phyloP scores from a whole-genome alignment of 2,888 invertebrate species.

The Criorhina ranunculi region DNA sequence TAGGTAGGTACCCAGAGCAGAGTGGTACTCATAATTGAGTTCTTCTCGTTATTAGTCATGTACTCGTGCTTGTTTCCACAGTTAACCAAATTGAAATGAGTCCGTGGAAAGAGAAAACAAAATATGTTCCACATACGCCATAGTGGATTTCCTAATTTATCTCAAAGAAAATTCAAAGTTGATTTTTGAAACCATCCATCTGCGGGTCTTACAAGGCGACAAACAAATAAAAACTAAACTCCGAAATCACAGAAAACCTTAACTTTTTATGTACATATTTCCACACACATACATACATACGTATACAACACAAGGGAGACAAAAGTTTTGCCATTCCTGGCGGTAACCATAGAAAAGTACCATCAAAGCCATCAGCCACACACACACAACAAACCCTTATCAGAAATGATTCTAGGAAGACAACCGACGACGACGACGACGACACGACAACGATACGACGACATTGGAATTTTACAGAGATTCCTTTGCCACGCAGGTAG shows the following conservation, averaged over 20 bases:
- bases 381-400: conserved; percentile 43
- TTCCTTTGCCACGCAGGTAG: conserved; percentile 42
- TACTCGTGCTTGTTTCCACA: background rate
- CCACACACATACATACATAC: background rate
- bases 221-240: conserved; percentile 11
- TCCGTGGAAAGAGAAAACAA: background rate
- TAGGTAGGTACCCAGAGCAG: too few relatives aligned
- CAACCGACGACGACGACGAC: conserved; percentile 27
- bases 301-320: conserved; percentile 29
- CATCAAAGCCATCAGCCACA: conserved; percentile 23
- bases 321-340: conserved; percentile 66
- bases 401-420: conserved; percentile 50
- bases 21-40: conserved; percentile 41
- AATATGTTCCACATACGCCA: conserved; percentile 21
- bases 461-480: conserved; percentile 65
- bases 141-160: conserved; percentile 32
- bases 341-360: conserved; percentile 56
- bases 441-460: conserved; percentile 44
- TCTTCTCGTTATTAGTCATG: conserved; percentile 13
- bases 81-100: background rate
- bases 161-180: conserved; percentile 55
- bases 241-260: conserved; percentile 56
- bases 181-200: conserved; percentile 47
- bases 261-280: conserved; percentile 32
- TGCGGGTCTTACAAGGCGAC: conserved; percentile 29